phyloP scores from a whole-genome alignment of 2,888 invertebrate species.

The Ornithoptera alexandrae region DNA sequence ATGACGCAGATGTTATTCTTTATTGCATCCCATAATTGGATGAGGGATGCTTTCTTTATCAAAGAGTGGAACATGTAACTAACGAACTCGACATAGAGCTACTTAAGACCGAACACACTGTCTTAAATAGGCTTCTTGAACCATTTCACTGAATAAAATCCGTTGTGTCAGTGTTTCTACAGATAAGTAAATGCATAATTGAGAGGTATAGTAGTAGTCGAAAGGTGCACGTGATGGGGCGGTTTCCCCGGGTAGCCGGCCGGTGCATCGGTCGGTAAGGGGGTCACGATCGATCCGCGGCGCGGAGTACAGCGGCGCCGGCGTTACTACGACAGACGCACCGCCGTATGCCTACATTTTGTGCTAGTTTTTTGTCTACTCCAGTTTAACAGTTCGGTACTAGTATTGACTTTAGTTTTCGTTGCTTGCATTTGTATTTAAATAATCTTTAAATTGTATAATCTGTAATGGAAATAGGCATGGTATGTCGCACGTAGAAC shows the following conservation, averaged over 20 bases:
- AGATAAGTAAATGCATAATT: slow-evolving; percentile 19
- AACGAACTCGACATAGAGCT: no score
- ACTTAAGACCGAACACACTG: no score
- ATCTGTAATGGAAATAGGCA: no score
- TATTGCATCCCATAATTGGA: no score
- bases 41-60: no score
- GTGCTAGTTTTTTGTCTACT: slow-evolving; percentile 28
- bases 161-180: neutral
- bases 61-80: no score
- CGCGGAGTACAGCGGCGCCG: slow-evolving; percentile 46
- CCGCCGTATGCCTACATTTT: slow-evolving; percentile 12
- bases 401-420: neutral
- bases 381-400: neutral
- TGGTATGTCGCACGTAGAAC: no score
- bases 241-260: slow-evolving; percentile 63
- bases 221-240: slow-evolving; percentile 37
- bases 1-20: no score
- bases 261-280: slow-evolving; percentile 76
- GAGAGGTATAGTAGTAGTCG: slow-evolving; percentile 29
- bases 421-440: neutral
- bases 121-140: no score
- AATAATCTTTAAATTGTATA: no score
- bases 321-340: slow-evolving; percentile 18
- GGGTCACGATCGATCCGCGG: slow-evolving; percentile 72
- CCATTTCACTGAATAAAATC: neutral